A percentile compares a stretch with the other conserved stretches of the same genome.
Conservation (phyloP, 2,797 vertebrate species). For the Tenualosa ilisha region DNA sequence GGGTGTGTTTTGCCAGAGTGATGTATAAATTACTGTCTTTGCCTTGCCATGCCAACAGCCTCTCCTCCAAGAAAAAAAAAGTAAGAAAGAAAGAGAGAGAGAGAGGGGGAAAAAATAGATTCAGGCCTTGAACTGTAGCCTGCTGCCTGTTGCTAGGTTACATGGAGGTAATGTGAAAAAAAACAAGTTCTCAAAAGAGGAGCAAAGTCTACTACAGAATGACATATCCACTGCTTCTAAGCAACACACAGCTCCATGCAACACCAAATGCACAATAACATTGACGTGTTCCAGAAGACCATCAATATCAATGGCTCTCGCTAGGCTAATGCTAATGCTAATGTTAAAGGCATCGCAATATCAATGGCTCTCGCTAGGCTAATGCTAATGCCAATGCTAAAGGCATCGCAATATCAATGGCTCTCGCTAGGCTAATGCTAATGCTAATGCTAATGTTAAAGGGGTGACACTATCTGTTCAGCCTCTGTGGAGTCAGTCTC, state of each 20-base stretch:
- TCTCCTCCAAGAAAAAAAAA: conserved; percentile 58
- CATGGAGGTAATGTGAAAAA: conserved; percentile 54
- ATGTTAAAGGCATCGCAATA: no score
- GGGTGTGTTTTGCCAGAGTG: conserved; percentile 35
- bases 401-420: no score
- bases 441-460: no score
- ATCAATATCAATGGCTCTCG: no score
- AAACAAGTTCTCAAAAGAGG: conserved; percentile 58
- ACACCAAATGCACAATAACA: background rate
- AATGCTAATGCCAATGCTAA: no score
- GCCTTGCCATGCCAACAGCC: conserved; percentile 62
- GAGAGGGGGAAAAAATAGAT: conserved; percentile 51
- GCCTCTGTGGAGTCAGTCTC: no score
- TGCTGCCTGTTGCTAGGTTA: conserved; percentile 63
- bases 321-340: no score
- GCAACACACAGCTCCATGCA: background rate
- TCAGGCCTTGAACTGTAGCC: conserved; percentile 62
- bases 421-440: no score
- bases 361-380: no score
- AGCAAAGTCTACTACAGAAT: conserved; percentile 49
- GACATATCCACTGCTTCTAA: conserved; percentile 22
- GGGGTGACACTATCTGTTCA: no score
- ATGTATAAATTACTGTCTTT: conserved; percentile 55
- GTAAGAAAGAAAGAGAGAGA: no score
- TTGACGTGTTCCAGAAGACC: background rate